A percentile compares a stretch with the other conserved stretches of the same genome.
Conservation (phyloP, 2,113 vertebrate species). For the Megaceryle maxima region DNA sequence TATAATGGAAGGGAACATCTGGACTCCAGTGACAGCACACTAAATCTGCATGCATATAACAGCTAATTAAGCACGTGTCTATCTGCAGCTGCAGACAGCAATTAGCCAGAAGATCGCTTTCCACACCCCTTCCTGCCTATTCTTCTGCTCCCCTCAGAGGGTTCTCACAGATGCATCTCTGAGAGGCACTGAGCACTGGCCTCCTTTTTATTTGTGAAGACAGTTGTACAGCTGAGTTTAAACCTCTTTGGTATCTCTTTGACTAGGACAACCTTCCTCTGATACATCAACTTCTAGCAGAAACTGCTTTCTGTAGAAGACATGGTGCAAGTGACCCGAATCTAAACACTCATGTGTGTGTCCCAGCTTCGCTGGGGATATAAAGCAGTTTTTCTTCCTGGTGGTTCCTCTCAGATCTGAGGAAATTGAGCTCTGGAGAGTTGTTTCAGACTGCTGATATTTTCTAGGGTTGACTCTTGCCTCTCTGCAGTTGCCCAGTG, state of each 20-base stretch:
- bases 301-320: not conserved
- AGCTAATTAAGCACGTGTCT: constrained; percentile 63
- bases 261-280: not conserved
- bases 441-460: not conserved
- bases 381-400: not conserved
- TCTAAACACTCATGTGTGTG: not conserved
- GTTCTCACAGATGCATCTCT: not conserved
- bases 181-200: not conserved
- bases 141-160: not conserved
- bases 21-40: constrained; percentile 15
- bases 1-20: constrained; percentile 48
- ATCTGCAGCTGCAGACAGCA: constrained; percentile 58
- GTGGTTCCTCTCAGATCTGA: not conserved
- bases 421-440: not conserved
- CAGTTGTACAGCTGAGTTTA: not conserved
- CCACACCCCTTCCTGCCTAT: constrained; percentile 27
- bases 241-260: not conserved
- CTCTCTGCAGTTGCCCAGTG: not conserved
- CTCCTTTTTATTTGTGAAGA: not conserved
- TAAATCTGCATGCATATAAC: constrained; percentile 43
- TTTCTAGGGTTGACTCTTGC: not conserved
- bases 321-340: not conserved
- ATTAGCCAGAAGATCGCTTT: constrained; percentile 57
- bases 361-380: not conserved
- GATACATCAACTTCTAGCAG: not conserved